phyloP scores from a whole-genome alignment of 1,140 invertebrate species.

The Tetragnatha versicolor region DNA sequence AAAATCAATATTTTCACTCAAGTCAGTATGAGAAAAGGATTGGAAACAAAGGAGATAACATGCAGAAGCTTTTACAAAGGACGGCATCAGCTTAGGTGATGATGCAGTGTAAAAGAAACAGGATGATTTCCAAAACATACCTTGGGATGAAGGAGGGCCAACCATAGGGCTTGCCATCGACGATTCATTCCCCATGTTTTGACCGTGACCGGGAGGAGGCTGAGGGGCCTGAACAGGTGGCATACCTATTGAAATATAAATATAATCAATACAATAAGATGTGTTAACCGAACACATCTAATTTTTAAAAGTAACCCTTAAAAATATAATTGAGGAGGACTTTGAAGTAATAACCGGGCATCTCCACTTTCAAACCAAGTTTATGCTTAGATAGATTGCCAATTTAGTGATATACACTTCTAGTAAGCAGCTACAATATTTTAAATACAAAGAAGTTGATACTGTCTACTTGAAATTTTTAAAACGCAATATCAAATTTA shows the following conservation, averaged over 20 bases:
- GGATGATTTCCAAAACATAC: constrained; percentile 8
- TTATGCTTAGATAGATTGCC: neutral
- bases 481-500: no score
- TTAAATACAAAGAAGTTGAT: no score
- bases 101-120: no score
- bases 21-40: neutral
- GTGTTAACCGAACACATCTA: neutral
- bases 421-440: no score
- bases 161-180: constrained; percentile 42
- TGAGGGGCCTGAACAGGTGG: constrained; percentile 36
- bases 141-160: constrained; percentile 39
- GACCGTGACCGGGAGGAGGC: constrained; percentile 15
- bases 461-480: no score
- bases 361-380: no score
- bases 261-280: no score
- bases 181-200: constrained; percentile 30
- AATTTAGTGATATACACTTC: neutral
- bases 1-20: neutral
- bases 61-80: neutral
- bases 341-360: no score
- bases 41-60: constrained; percentile 1
- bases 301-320: no score
- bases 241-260: constrained; percentile 21
- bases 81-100: neutral
- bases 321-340: no score